Base-by-base conservation (phyloP, 2,113 vertebrate species). In the Peromyscus polionotus region DNA sequence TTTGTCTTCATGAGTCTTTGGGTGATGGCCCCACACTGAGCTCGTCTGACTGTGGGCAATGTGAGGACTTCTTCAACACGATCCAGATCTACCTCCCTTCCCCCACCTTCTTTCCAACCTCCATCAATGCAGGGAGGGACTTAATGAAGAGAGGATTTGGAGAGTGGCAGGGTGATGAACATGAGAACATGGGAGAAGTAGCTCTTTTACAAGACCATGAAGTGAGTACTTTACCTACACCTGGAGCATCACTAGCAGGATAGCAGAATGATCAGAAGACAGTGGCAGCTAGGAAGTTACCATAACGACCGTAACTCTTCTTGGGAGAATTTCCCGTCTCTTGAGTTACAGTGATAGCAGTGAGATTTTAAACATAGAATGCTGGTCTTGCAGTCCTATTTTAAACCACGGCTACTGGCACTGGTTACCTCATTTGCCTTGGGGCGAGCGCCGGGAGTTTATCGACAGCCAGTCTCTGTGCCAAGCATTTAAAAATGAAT, bases 281-380 rank as follows among this genome's bases (percentile, higher is more conserved):
- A 33, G 88, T 76, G 63, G 90, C 5, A 90, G 81, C n/a, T 72
- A 45, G 39, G 87, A 72, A 90, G 80, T 97, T 77, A 88, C 45
- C 91, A 16, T 61, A 54, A 57, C 36, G 57, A 87, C 65, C 63
- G 33, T 92, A 79, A 90, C 19, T 90, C 75, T 42, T 93, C 39
- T 45, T 72, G 65, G 67, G 76, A 92, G 28, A 93, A 59, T 80
- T 93, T 94, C 57, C 39, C 88, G 0, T 59, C 95, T 97, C 87
- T 95, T 48, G 84, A 88, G 63, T 81, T 93, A 54, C 24, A 93
- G n/a, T 91, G 63, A 80, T 67, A 72, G 14, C 95, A 54, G 11
- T 65, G 85, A 91, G 39, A 92, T 88, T 67, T 77, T 4, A 59
- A 93, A 93, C 92, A 19, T 9, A 81, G 42, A 95, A 77, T 48